Percentiles rank a stretch among this genome's conserved stretches.
Evolutionary conservation across 2,113 vertebrate genomes (phyloP).

Genomic region (Ceuthmochares aereus): DNA sequence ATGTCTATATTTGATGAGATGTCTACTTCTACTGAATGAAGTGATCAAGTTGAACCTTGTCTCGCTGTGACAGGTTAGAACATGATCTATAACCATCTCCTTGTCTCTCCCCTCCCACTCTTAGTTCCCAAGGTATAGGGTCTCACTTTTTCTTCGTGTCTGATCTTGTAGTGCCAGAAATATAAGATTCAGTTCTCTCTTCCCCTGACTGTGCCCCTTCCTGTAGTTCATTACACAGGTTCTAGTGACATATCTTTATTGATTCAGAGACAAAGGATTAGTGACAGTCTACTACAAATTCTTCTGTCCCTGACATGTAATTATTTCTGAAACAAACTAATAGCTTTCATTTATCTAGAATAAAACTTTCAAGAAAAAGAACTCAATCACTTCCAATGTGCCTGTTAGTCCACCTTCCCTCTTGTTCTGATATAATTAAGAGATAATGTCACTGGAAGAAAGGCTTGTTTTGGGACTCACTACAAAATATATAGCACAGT

Average conservation of each 20-base stretch:
- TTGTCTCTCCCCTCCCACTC: too few species aligned
- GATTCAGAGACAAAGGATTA: slow-evolving; percentile 28
- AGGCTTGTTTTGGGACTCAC: background rate
- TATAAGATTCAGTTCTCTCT: background rate
- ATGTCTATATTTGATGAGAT: too few species aligned
- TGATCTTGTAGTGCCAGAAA: background rate
- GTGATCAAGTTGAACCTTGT: too few species aligned
- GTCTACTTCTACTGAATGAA: too few species aligned
- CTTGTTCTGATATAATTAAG: slow-evolving; percentile 29
- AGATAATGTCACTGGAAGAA: slow-evolving; percentile 15
- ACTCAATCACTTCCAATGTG: background rate
- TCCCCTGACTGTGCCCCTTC: background rate
- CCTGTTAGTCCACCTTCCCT: background rate
- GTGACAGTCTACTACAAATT: slow-evolving; percentile 20
- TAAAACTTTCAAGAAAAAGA: slow-evolving; percentile 19
- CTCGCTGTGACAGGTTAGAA: too few species aligned
- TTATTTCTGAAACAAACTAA: slow-evolving; percentile 41
- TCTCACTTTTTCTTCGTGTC: too few species aligned
- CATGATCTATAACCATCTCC: too few species aligned
- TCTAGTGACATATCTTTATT: slow-evolving; percentile 2
- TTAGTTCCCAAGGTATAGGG: too few species aligned
- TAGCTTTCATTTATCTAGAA: slow-evolving; percentile 40
- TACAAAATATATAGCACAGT: background rate
- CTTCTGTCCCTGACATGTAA: background rate
- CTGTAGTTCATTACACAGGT: background rate